phyloP scores from a whole-genome alignment of 2,888 invertebrate genomes.

The Amblyjoppa proteus region DNA sequence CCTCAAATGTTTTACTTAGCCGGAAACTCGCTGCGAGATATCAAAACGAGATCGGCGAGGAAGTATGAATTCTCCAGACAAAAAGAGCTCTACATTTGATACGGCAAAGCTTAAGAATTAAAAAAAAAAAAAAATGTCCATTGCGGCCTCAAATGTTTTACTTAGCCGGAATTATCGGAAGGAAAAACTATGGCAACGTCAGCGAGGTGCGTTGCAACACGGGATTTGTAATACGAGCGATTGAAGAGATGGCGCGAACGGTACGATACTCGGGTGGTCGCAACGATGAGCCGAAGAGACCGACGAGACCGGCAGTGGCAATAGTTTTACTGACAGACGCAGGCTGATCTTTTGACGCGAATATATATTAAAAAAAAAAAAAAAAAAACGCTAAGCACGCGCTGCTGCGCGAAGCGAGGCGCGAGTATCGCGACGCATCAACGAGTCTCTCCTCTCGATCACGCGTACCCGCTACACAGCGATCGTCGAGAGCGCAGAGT shows the following conservation, averaged over 20 bases:
- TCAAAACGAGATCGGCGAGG: too few species aligned
- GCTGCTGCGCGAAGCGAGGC: constrained; percentile 30
- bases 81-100: too few species aligned
- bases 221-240: background rate
- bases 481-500: constrained; percentile 56
- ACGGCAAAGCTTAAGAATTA: background rate
- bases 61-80: too few species aligned
- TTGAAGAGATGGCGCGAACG: constrained; percentile 47
- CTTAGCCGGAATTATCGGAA: background rate
- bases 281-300: constrained; percentile 24
- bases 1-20: background rate
- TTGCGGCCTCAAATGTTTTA: background rate
- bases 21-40: too few species aligned
- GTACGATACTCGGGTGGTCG: constrained; percentile 11
- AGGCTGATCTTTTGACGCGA: background rate
- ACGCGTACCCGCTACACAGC: constrained; percentile 47
- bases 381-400: constrained; percentile 31
- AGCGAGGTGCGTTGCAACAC: background rate
- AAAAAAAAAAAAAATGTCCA: background rate
- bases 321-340: constrained; percentile 11
- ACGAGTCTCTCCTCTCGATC: constrained; percentile 20
- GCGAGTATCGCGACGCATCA: constrained; percentile 51
- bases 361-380: background rate
- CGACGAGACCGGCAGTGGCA: constrained; percentile 55
- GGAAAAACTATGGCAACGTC: background rate